A percentile compares a stretch with the other conserved stretches of the same genome.
Evolutionary conservation across 2,888 invertebrate genomes (phyloP).

Genomic region (Erebia aethiops): DNA sequence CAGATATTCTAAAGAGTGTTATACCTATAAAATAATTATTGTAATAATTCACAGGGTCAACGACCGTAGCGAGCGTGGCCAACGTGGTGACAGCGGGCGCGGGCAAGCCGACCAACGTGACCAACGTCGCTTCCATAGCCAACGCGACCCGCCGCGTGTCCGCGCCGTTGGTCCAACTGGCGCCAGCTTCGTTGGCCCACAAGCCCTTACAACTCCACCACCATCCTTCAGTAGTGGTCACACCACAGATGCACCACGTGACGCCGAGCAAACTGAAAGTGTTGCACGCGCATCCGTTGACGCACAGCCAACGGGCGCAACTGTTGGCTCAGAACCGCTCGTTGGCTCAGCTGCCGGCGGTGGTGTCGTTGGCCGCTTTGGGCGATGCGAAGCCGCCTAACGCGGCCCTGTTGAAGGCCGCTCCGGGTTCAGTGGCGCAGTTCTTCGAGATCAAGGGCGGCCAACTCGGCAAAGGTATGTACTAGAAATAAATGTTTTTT

Average conservation of each 20-base stretch:
- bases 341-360: conserved; percentile 57
- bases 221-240: conserved; percentile 52
- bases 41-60: conserved; percentile 34
- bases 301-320: conserved; percentile 63
- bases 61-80: conserved; percentile 45
- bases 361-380: conserved; percentile 66
- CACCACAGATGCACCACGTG: conserved; percentile 59
- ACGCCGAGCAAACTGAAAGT: conserved; percentile 66
- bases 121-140: conserved; percentile 38
- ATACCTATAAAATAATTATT: not conserved
- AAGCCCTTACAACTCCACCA: conserved; percentile 51
- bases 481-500: too few species aligned
- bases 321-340: conserved; percentile 60
- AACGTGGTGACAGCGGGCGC: conserved; percentile 39
- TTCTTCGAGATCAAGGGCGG: conserved; percentile 73
- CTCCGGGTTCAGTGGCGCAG: conserved; percentile 66
- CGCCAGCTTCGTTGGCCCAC: conserved; percentile 50
- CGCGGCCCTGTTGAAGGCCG: conserved; percentile 58
- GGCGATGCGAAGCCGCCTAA: conserved; percentile 53
- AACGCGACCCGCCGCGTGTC: conserved; percentile 49
- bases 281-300: conserved; percentile 68
- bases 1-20: too few species aligned
- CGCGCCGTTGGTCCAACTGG: conserved; percentile 58
- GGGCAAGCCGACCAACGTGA: conserved; percentile 38
- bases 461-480: conserved; percentile 59